phyloP scores from a whole-genome alignment of 2,113 vertebrate species.

The Austrofundulus limnaeus region DNA sequence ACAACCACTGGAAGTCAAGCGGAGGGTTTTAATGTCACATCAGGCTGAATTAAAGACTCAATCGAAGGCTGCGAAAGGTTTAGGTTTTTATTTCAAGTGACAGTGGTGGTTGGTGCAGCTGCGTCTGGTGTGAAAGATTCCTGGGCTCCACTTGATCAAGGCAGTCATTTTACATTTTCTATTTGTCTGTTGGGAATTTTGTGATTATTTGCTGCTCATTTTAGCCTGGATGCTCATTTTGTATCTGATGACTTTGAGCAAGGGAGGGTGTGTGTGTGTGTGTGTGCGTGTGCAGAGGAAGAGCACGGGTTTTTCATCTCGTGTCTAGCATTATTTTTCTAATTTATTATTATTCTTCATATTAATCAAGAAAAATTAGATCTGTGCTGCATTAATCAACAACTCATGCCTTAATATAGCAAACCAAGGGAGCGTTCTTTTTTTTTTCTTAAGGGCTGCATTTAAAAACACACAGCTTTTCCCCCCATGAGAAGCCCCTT shows the following conservation, averaged over 20 bases:
- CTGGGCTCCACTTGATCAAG: constrained; percentile 51
- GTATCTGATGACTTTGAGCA: constrained; percentile 70
- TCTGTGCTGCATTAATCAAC: constrained; percentile 70
- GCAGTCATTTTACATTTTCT: constrained; percentile 61
- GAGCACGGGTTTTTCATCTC: constrained; percentile 14
- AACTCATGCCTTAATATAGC: constrained; percentile 59
- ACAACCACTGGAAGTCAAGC: constrained; percentile 74
- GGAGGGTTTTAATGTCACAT: constrained; percentile 77
- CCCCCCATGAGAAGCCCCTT: constrained; percentile 69
- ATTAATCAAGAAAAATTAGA: constrained; percentile 72
- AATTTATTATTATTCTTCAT: constrained; percentile 58
- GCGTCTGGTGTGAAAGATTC: constrained; percentile 56
- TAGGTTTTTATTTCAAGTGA: constrained; percentile 67
- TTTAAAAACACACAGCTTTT: constrained; percentile 67
- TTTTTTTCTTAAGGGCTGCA: constrained; percentile 30
- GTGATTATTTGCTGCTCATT: constrained; percentile 62
- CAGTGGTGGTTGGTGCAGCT: constrained; percentile 53
- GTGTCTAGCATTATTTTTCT: constrained; percentile 53
- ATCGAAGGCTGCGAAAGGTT: constrained; percentile 66
- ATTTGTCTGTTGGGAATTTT: constrained; percentile 64
- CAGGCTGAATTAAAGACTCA: constrained; percentile 72
- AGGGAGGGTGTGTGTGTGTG: constrained; percentile 20
- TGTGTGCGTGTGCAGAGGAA: not conserved
- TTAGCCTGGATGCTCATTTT: constrained; percentile 62
- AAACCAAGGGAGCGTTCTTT: constrained; percentile 63